These are phyloP conservation scores for Lycopodina hypogea DNA, from an alignment of 37 sponge, comb jelly and placozoan genomes.

Conservation along the genomic window DNA sequence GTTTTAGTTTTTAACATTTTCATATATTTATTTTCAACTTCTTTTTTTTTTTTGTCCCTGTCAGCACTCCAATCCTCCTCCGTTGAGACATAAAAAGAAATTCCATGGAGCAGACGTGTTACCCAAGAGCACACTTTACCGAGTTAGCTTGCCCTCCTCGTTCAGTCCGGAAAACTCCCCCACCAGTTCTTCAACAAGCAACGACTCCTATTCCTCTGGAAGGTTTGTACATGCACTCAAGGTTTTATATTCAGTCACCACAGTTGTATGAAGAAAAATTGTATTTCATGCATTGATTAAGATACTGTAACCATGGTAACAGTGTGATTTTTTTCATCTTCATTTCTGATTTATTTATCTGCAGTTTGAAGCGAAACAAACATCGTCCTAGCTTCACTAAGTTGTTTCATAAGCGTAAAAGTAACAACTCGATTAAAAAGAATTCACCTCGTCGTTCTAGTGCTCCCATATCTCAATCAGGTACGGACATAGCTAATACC, in stretches of 20 bases:
- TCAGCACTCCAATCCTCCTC: constrained; percentile 25
- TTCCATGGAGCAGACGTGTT: not conserved
- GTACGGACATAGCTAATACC: not conserved
- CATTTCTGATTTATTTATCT: too few species aligned
- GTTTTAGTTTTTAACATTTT: too few species aligned
- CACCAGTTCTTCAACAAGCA: constrained; percentile 17
- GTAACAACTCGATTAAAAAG: not conserved
- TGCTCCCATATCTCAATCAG: not conserved
- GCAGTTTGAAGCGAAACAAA: too few species aligned
- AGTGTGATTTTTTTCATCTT: too few species aligned
- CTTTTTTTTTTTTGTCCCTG: not conserved
- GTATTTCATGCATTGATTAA: too few species aligned
- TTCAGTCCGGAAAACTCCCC: constrained; percentile 8
- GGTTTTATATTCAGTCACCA: not conserved
- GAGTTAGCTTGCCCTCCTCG: constrained; percentile 1
- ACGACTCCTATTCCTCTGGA: not conserved
- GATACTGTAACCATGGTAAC: too few species aligned
- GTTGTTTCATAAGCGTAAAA: constrained; percentile 11
- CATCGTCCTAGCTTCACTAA: constrained; percentile 30
- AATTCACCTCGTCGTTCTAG: constrained; percentile 9
- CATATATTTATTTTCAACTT: too few species aligned
- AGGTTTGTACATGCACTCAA: not conserved
- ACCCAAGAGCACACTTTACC: not conserved
- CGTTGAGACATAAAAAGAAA: constrained; percentile 1
- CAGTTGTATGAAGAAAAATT: too few species aligned